These are phyloP conservation scores for Myotis findleyi DNA, from an alignment of 2,797 vertebrate genomes.

Conservation along the genomic window DNA sequence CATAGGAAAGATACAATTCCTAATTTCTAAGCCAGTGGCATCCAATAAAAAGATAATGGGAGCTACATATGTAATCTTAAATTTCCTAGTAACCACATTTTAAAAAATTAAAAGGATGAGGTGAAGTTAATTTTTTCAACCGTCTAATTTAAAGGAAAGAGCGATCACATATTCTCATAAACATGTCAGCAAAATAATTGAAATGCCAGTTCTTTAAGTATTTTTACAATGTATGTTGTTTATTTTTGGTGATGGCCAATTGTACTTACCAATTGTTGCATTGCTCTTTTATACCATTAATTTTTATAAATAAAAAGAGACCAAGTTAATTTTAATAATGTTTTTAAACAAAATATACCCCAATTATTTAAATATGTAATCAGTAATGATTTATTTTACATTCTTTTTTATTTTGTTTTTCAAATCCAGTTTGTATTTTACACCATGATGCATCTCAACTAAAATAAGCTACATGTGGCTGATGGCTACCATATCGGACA, in stretches of 20 bases:
- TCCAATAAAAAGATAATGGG: background rate
- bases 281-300: background rate
- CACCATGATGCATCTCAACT: background rate
- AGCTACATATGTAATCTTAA: background rate
- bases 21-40: background rate
- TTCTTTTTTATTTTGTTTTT: background rate
- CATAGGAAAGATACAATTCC: background rate
- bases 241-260: background rate
- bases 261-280: background rate
- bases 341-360: background rate
- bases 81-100: background rate
- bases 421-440: background rate
- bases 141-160: background rate
- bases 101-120: background rate
- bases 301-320: constrained; percentile 9
- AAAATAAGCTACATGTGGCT: background rate
- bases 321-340: constrained; percentile 19
- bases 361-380: background rate
- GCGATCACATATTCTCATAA: background rate
- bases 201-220: background rate
- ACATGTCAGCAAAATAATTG: background rate
- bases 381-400: background rate
- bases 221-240: background rate
- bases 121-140: background rate
- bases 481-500: background rate